Evolutionary conservation across 2,113 vertebrate genomes (phyloP), one percentile per base, ranked within the genome.

Genomic region (Pycnonotus jocosus): DNA sequence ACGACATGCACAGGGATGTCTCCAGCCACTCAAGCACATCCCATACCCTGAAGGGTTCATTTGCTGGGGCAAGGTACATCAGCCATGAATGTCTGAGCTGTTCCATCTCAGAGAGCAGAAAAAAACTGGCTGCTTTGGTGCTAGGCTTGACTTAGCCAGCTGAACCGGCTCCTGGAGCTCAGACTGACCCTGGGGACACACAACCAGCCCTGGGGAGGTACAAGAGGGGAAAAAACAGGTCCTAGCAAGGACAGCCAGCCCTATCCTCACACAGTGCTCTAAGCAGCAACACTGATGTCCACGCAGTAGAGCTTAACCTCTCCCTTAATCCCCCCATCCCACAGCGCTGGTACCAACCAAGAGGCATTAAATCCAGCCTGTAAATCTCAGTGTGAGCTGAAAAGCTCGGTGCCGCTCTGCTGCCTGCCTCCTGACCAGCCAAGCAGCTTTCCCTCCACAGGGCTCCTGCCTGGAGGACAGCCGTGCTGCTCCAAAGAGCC

Each of bases 401-500:
- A 58, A 53, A 40, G 20, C 74, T 48, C 1, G 0, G 71, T 77
- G 80, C 28, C 0, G 25, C 81, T 56, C 66, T 2, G 2, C 58
- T 77, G 91, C 80, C 58, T 60, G 61, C n/a, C 80, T 95, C 81
- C 91, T 47, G 57, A 81, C 18, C 0, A 0, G 45, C 72, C 8
- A 15, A 93, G 62, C 92, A 87, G 88, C 91, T 70, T 70, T 81
- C 58, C 66, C 88, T 70, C 56, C 2, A 1, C 71, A 27, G 61
- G 78, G 61, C 22, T 73, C 74, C 58, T 77, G 91, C 89, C 81
- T 2, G 0, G 54, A 88, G 91, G 86, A 86, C 4, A 14, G 71
- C 45, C 3, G 2, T n/a, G 76, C 47, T 8, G 70, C 80, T 92
- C 93, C 95, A 82, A 80, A 60, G 45, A 76, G 71, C 71, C 93